Percentiles rank a stretch among this genome's conserved stretches.
Evolutionary conservation across 2,888 invertebrate genomes (phyloP).

Genomic region (Meganola albula): DNA sequence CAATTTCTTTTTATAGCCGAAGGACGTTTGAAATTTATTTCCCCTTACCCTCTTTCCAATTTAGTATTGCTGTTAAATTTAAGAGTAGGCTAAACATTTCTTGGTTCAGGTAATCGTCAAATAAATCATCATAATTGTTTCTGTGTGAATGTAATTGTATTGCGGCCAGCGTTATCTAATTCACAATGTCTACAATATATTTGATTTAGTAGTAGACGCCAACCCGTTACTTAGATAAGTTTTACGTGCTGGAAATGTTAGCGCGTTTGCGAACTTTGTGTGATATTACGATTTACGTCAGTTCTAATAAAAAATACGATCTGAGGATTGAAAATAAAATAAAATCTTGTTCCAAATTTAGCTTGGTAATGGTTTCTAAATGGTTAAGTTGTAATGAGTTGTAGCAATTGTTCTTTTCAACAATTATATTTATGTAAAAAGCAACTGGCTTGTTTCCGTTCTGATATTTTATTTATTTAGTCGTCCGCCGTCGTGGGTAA

Average conservation of each 20-base stretch:
- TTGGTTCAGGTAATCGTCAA: neutral
- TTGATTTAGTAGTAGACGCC: constrained; percentile 28
- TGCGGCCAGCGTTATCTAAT: constrained; percentile 6
- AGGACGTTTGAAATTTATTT: too few species aligned
- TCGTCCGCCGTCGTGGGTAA: constrained; percentile 34
- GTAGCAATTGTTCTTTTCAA: too few species aligned
- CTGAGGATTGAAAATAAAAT: too few species aligned
- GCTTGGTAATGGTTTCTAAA: too few species aligned
- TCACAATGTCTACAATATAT: constrained; percentile 25
- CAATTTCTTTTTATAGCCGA: too few species aligned
- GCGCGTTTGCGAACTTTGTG: constrained; percentile 42
- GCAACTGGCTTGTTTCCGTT: constrained; percentile 38
- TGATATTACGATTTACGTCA: constrained; percentile 47
- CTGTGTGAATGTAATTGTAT: constrained; percentile 1
- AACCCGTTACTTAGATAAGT: constrained; percentile 37
- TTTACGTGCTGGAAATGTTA: constrained; percentile 50
- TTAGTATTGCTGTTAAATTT: too few species aligned
- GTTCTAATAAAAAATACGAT: too few species aligned
- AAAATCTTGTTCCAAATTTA: constrained; percentile 26
- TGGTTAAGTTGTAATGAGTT: too few species aligned
- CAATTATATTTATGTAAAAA: too few species aligned
- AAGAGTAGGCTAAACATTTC: too few species aligned
- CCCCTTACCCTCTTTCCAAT: too few species aligned
- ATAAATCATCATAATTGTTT: constrained; percentile 4
- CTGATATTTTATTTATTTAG: constrained; percentile 56